Conservation (phyloP, 2,113 vertebrate genomes). For the Oenanthe oenanthe region DNA sequence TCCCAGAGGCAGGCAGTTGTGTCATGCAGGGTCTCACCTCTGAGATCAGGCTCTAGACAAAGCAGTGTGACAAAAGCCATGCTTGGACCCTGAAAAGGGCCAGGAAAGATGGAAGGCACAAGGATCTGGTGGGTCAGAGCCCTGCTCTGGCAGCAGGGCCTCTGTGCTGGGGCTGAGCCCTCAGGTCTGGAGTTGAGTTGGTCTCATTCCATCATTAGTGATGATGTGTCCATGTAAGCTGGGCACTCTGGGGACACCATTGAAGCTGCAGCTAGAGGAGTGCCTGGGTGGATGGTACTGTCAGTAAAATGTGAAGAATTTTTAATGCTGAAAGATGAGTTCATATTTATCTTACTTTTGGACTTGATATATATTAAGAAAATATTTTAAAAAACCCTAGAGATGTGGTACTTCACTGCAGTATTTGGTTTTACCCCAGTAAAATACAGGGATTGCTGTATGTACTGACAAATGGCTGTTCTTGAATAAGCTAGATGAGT, state of each 20-base stretch:
- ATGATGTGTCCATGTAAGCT: not conserved
- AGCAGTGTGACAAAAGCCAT: fast-evolving
- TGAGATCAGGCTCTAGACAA: not conserved
- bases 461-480: not conserved
- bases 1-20: not conserved
- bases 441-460: not conserved
- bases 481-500: not conserved
- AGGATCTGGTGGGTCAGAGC: not conserved
- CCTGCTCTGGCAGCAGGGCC: not conserved
- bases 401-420: not conserved
- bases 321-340: not conserved
- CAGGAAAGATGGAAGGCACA: not conserved
- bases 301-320: not conserved
- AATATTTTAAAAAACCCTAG: not conserved
- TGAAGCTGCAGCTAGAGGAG: not conserved
- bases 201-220: not conserved
- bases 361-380: not conserved
- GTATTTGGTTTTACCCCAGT: not conserved
- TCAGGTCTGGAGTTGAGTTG: not conserved
- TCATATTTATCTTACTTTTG: not conserved
- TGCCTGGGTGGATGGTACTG: not conserved
- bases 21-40: not conserved
- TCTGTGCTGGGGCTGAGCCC: not conserved
- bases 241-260: no score
- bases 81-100: not conserved